A percentile compares a stretch with the other conserved stretches of the same genome.
phyloP scores from a whole-genome alignment of 1,140 invertebrate genomes.

The Achroia grisella region DNA sequence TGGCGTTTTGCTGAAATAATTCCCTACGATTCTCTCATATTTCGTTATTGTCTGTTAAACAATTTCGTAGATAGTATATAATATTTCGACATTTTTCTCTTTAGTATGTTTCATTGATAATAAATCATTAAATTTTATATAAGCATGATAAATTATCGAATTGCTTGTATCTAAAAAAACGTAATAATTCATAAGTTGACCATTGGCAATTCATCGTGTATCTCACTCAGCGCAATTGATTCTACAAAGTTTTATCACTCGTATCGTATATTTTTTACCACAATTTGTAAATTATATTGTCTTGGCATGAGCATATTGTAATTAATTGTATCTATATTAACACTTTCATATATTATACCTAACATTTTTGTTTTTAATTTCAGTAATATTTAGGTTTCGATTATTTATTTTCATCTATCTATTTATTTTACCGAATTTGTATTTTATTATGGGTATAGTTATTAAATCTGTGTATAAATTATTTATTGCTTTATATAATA shows the following conservation, averaged over 20 bases:
- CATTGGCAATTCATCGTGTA: slow-evolving; percentile 34
- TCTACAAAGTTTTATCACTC: slow-evolving; percentile 22
- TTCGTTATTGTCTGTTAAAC: slow-evolving; percentile 13
- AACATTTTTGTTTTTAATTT: slow-evolving; percentile 18
- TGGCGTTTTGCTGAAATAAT: too few relatives aligned
- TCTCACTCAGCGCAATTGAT: slow-evolving; percentile 11
- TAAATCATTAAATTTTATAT: slow-evolving; percentile 1
- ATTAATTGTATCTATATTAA: slow-evolving; percentile 20
- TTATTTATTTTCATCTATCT: slow-evolving; percentile 26
- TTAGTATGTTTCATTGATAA: slow-evolving; percentile 2
- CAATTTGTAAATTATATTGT: slow-evolving; percentile 47
- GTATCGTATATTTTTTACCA: slow-evolving; percentile 29
- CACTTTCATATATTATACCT: slow-evolving; percentile 18
- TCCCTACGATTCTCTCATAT: background rate
- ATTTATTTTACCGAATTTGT: slow-evolving; percentile 9
- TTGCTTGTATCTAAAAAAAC: slow-evolving; percentile 29
- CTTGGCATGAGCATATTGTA: slow-evolving; percentile 46
- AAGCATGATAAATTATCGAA: slow-evolving; percentile 21
- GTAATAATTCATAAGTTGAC: slow-evolving; percentile 21
- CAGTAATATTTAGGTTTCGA: slow-evolving; percentile 16
- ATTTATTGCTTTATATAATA: background rate
- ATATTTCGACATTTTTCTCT: background rate
- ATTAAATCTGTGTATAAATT: slow-evolving; percentile 1
- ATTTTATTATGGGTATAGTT: background rate
- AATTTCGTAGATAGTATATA: slow-evolving; percentile 6